phyloP scores from a whole-genome alignment of 2,888 invertebrate genomes.

The Diadegma fenestrale region DNA sequence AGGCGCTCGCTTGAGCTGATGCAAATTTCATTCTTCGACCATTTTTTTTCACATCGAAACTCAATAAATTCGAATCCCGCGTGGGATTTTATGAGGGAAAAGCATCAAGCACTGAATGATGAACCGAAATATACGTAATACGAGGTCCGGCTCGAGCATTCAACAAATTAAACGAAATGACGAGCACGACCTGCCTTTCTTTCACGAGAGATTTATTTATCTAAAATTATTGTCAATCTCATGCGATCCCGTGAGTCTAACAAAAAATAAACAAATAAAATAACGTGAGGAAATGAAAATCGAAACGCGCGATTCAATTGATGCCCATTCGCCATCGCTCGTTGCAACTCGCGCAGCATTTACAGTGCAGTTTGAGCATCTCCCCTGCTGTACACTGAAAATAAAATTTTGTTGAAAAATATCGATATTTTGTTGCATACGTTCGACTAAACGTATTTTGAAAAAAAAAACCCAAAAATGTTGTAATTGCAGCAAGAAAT shows the following conservation, averaged over 20 bases:
- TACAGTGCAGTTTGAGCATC: conserved; percentile 74
- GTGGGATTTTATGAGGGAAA: conserved; percentile 60
- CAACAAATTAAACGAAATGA: conserved; percentile 41
- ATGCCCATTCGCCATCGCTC: conserved; percentile 75
- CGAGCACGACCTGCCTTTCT: conserved; percentile 81
- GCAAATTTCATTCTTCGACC: conserved; percentile 39
- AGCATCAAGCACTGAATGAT: conserved; percentile 69
- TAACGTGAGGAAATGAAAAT: conserved; percentile 16
- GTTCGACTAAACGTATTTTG: too few species aligned
- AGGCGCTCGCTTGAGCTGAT: conserved; percentile 16
- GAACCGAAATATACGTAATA: conserved; percentile 83
- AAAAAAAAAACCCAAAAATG: too few species aligned
- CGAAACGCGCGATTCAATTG: conserved; percentile 48
- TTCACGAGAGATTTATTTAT: conserved; percentile 83
- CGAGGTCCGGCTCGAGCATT: conserved; percentile 79
- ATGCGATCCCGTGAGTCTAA: conserved; percentile 62
- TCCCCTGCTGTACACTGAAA: conserved; percentile 53
- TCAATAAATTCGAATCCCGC: conserved; percentile 42
- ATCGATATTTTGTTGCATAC: too few species aligned
- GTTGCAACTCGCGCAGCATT: conserved; percentile 74
- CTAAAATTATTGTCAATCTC: conserved; percentile 74
- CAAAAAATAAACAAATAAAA: background rate
- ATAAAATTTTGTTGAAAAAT: too few species aligned
- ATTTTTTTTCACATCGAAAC: conserved; percentile 28
- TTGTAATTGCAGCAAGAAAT: too few species aligned